Base-by-base conservation (phyloP, 2,113 vertebrate species). In the Indri indri region DNA sequence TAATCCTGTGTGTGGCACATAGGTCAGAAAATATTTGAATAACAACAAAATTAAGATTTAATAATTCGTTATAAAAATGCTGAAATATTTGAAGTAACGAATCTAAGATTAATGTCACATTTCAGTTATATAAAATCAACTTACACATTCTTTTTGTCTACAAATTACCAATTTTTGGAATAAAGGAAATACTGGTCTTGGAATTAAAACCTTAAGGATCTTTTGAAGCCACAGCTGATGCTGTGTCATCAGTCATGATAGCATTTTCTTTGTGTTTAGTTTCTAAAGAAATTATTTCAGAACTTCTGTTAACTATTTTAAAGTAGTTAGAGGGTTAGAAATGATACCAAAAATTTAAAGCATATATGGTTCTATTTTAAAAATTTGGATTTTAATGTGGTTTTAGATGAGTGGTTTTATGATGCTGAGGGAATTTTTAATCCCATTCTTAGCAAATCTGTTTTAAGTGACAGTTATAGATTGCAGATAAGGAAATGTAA, bases 321-420 rank as follows among this genome's bases (percentile, higher is more conserved):
- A 52, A 89, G 22, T 40, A 45, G 37, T 93, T 27, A 73, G 16
- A 90, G 40, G 59, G 25, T 83, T 87, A 87, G 66, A 83, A 79
- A 45, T 32, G 32, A 65, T 65, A 37, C n/a, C 27, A 16, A 40
- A 84, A 95, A 50, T 3, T 12, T 47, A n/a, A 71, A 71, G 34
- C 27, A 25, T 34, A 30, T 23, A 30, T 57, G 61, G 40, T 70
- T 81, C n/a, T 85, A 11, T 40, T 81, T 81, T 22, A 30, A 70
- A 92, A 73, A 27, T 83, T 34, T 25, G 17, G 74, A 45, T 34
- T 47, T 63, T 25, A 66, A 61, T 63, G 16, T 70, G 61, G 30
- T 84, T 86, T 90, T 84, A 32, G 34, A 37, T 65, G 5, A 88
- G 71, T 20, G 23, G 20, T 65, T 91, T 81, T 84, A 40, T 27